phyloP scores from a whole-genome alignment of 2,888 invertebrate species.

The Adelphocoris suturalis region DNA sequence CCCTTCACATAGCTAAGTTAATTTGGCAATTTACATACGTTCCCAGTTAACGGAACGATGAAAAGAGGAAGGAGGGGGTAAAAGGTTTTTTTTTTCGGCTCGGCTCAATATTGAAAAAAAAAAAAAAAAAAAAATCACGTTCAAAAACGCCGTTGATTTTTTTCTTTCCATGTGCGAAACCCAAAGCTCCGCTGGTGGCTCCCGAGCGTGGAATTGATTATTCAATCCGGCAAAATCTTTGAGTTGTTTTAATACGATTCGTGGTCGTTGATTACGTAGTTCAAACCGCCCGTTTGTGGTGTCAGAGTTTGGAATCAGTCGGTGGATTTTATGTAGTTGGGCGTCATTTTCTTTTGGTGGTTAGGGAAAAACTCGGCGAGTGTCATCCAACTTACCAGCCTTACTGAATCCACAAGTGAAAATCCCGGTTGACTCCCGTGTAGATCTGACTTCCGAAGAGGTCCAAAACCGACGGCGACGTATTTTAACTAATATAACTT shows the following conservation, averaged over 20 bases:
- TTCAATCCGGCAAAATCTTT: conserved; percentile 7
- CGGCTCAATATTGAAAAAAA: background rate
- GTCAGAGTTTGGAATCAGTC: background rate
- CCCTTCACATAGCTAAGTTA: conserved; percentile 21
- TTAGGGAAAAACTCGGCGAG: too few species aligned
- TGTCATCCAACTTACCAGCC: too few species aligned
- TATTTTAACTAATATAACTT: too few species aligned
- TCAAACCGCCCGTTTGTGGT: background rate
- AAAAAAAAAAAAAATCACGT: background rate
- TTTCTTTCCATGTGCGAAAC: background rate
- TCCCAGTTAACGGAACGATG: conserved; percentile 30
- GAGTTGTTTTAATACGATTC: conserved; percentile 30
- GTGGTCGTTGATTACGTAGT: background rate
- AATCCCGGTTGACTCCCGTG: too few species aligned
- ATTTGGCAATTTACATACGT: conserved; percentile 52
- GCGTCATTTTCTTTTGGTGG: too few species aligned
- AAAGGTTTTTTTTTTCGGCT: background rate
- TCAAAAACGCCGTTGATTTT: background rate
- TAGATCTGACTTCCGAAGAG: too few species aligned
- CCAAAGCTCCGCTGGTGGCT: background rate
- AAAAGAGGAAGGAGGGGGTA: background rate
- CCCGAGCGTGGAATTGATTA: background rate
- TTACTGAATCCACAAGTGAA: too few species aligned
- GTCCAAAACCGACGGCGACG: too few species aligned
- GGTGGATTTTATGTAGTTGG: too few species aligned